Percentiles rank a stretch among this genome's conserved stretches.
Conservation (phyloP, 1,140 invertebrate genomes). For the Pollicipes pollicipes region DNA sequence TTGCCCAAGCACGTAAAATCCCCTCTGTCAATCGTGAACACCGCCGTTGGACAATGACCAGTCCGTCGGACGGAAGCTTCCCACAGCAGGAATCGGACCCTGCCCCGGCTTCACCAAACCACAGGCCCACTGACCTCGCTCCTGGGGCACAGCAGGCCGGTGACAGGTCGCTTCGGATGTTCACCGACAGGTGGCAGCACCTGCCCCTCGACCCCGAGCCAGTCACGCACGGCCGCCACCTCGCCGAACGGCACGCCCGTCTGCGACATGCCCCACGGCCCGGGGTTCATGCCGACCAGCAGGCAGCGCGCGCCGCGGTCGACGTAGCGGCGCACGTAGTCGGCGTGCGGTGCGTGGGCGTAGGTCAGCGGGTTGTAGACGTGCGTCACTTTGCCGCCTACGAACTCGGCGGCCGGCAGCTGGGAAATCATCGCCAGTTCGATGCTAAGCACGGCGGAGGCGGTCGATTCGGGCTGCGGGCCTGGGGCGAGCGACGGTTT, state of each 20-base stretch:
- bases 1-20: neutral
- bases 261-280: constrained; percentile 84
- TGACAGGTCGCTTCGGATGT: constrained; percentile 47
- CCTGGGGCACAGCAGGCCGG: constrained; percentile 53
- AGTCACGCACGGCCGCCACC: constrained; percentile 51
- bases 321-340: constrained; percentile 48
- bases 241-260: constrained; percentile 89
- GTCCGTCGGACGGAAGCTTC: neutral
- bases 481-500: no score
- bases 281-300: constrained; percentile 84
- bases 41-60: neutral
- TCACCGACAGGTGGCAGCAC: constrained; percentile 49
- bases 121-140: constrained; percentile 56
- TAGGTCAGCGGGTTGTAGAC: constrained; percentile 73
- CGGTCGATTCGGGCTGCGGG: no score
- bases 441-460: no score
- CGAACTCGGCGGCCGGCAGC: no score
- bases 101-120: no score
- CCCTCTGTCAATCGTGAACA: neutral
- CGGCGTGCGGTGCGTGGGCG: constrained; percentile 49
- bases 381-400: constrained; percentile 17
- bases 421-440: no score
- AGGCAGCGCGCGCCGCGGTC: constrained; percentile 46
- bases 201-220: constrained; percentile 50
- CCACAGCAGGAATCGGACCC: constrained; percentile 8